Base-by-base conservation (phyloP, 1,140 invertebrate species). In the Maniola jurtina region DNA sequence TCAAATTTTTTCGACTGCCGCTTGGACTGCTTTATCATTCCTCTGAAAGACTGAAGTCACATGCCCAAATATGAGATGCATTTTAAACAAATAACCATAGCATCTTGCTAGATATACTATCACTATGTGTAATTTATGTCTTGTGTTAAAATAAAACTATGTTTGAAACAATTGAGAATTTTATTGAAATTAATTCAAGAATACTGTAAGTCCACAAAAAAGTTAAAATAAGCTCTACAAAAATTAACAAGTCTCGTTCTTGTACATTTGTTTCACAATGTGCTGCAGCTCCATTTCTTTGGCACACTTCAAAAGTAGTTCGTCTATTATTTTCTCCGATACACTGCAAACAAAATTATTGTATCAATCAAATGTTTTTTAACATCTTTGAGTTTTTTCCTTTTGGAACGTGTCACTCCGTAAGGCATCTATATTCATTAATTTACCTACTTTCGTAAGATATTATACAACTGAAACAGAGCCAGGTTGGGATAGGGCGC, bases 311-410 rank as follows among this genome's bases (percentile, higher is more conserved):
- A 76, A 9, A 0, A 89, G 68, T 0, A 88, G 54, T 0, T 88
- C 87, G 42, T 88, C 84, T 14, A 90, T 83, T n/a, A 90, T 80
- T 48, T 83, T 68, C 47, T 88, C 86, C 6, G 87, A 86, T 7
- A 88, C 68, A 36, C 87, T 90, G 76, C 0, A 78, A 79, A 55
- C 42, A 66, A 64, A 61, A 8, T 25, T 52, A 25, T 16, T 25
- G 25, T 25, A 25, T 25, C 25, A 25, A 25, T 25, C 25, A 25
- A 25, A 25, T 1, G 25, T 2, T 25, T n/a, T n/a, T n/a, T n/a
- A n/a, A n/a, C n/a, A n/a, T n/a, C n/a, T n/a, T n/a, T n/a, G n/a
- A n/a, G n/a, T n/a, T n/a, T n/a, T n/a, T n/a, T n/a, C n/a, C n/a
- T n/a, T n/a, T n/a, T n/a, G n/a, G n/a, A n/a, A n/a, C n/a, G n/a